A percentile compares a stretch with the other conserved stretches of the same genome.
phyloP scores from a whole-genome alignment of 1,140 invertebrate species.

The Cotesia chilonis region DNA sequence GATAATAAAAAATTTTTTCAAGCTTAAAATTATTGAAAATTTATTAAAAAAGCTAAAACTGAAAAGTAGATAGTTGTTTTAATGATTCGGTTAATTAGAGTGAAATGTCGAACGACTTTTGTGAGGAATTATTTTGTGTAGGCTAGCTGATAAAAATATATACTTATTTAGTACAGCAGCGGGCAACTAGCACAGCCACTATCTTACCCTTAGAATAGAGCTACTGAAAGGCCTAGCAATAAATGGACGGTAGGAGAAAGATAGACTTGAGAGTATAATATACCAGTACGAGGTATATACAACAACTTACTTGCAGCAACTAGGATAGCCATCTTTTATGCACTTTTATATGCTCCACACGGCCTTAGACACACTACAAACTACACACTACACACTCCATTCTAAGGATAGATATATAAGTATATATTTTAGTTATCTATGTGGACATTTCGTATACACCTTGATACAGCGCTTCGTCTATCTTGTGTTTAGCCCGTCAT shows the following conservation, averaged over 20 bases:
- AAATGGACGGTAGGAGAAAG: conserved; percentile 56
- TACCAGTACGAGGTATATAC: conserved; percentile 49
- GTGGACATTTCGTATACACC: conserved; percentile 47
- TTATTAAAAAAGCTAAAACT: too few species aligned
- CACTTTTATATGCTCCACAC: conserved; percentile 60
- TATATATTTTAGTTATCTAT: conserved; percentile 51
- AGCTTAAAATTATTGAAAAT: too few species aligned
- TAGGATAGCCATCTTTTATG: conserved; percentile 63
- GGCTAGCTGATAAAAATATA: conserved; percentile 1
- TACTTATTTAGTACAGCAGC: background rate
- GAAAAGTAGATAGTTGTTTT: too few species aligned
- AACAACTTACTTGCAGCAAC: conserved; percentile 43
- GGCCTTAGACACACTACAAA: conserved; percentile 9
- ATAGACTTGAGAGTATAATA: conserved; percentile 55
- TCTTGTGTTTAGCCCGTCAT: background rate
- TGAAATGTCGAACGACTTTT: too few species aligned
- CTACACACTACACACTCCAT: too few species aligned
- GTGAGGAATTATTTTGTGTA: too few species aligned
- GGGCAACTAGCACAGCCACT: background rate
- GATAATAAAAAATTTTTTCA: too few species aligned
- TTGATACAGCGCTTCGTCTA: conserved; percentile 20
- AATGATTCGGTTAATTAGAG: too few species aligned
- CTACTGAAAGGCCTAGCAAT: conserved; percentile 28
- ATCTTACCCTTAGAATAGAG: conserved; percentile 7
- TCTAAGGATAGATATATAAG: too few species aligned